Base-by-base conservation (phyloP, 2,888 invertebrate genomes). In the Dolomedes plantarius region DNA sequence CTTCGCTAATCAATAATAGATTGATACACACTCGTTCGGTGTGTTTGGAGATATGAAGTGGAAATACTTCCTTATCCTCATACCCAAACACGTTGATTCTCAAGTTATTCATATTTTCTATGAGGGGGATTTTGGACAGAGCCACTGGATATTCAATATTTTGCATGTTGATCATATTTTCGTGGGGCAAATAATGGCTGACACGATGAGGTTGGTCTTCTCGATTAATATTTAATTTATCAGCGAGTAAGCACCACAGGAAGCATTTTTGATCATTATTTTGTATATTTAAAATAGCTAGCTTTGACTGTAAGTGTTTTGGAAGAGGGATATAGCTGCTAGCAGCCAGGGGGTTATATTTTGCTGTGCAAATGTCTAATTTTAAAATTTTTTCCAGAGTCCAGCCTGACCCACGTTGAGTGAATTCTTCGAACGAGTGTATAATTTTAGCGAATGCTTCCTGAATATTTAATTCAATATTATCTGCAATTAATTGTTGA, bases 231-330 rank as follows among this genome's bases (percentile, higher is more conserved):
- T 50, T 50, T 5, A 50, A 5, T 5, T 3, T 6, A 19, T 50
- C 50, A 7, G 16, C 50, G 16, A 9, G 3, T 5, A 50, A 16
- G 19, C 56, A 56, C 56, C 56, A 56, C 19, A 19, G 0, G 19
- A 56, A 56, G 27, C 56, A 56, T 56, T 56, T 56, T 2, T n/a
- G 19, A 19, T 56, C 56, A 1, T n/a, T 0, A 56, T 56, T 56
- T 56, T 56, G 16, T n/a, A 56, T 56, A 19, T 56, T 56, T 56
- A 56, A 56, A n/a, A 56, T 19, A 13, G 56, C 56, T n/a, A n/a
- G 56, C 56, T 6, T 56, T 56, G 1, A 56, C 19, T 2, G 1
- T 0, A 23, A 19, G 16, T n/a, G 19, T 56, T 1, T 16, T 1
- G 56, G 23, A 1, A 56, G 23, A 6, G 56, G 6, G 0, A 56